phyloP scores from a whole-genome alignment of 2,888 invertebrate genomes.

The Amphimallon solstitiale region DNA sequence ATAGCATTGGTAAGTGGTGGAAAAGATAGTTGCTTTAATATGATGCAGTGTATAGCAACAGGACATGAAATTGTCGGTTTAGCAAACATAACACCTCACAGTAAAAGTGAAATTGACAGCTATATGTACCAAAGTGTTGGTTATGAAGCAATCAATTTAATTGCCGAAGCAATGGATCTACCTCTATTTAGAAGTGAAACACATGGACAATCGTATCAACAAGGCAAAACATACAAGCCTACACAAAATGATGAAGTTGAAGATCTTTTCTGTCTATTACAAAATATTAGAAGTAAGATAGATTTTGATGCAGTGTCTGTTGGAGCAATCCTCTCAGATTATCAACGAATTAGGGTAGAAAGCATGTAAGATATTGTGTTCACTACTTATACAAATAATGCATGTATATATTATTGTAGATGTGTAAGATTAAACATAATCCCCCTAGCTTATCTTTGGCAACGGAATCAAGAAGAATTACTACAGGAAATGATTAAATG shows the following conservation, averaged over 20 bases:
- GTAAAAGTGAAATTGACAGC: constrained; percentile 73
- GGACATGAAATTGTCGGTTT: constrained; percentile 96
- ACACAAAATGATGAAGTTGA: constrained; percentile 96
- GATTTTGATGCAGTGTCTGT: constrained; percentile 90
- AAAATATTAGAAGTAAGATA: constrained; percentile 74
- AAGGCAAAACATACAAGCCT: constrained; percentile 81
- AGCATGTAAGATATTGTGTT: constrained; percentile 82
- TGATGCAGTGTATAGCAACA: constrained; percentile 96
- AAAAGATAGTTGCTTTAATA: constrained; percentile 99
- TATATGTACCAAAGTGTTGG: constrained; percentile 99
- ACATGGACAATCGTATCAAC: constrained; percentile 83
- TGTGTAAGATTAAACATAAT: constrained; percentile 90
- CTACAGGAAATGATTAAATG: constrained; percentile 96
- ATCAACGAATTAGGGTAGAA: constrained; percentile 97
- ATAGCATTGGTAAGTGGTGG: constrained; percentile 96
- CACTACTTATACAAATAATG: neutral
- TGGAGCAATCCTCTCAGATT: constrained; percentile 98
- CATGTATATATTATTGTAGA: constrained; percentile 62
- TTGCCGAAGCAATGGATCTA: constrained; percentile 93
- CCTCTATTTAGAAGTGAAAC: constrained; percentile 90
- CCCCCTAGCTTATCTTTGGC: constrained; percentile 95
- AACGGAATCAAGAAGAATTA: constrained; percentile 92
- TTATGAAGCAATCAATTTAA: constrained; percentile 90
- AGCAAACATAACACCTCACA: constrained; percentile 92
- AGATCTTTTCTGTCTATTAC: constrained; percentile 88